phyloP scores from a whole-genome alignment of 2,888 invertebrate species.

The Plebejus melissa region DNA sequence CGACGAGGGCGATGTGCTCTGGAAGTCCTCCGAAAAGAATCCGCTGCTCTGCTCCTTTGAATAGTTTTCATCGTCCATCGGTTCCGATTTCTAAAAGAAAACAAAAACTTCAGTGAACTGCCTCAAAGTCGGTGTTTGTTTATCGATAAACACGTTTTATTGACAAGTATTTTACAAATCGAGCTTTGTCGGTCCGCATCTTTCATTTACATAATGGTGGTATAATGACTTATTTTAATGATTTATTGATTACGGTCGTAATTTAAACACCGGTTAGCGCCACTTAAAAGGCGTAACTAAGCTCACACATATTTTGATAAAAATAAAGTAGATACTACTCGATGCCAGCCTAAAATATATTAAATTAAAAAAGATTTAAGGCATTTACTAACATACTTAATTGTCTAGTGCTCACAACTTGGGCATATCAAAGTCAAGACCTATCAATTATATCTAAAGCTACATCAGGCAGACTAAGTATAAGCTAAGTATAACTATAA shows the following conservation, averaged over 20 bases:
- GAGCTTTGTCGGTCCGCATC: conserved; percentile 15
- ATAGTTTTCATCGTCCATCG: conserved; percentile 64
- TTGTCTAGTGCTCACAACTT: background rate
- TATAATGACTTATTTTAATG: conserved; percentile 25
- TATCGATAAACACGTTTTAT: conserved; percentile 19
- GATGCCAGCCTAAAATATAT: background rate
- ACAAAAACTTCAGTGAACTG: conserved; percentile 4
- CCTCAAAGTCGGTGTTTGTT: conserved; percentile 2
- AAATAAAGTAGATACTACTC: background rate
- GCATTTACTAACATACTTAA: background rate
- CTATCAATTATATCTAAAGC: no score
- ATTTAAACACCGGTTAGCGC: background rate
- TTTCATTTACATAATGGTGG: background rate
- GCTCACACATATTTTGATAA: background rate
- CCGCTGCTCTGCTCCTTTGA: conserved; percentile 80
- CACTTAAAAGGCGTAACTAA: background rate
- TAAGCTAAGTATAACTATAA: no score
- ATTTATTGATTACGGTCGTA: conserved; percentile 9
- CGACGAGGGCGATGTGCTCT: conserved; percentile 80
- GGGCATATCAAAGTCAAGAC: background rate
- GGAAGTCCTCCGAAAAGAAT: conserved; percentile 80
- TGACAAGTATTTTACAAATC: conserved; percentile 23
- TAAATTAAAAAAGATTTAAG: background rate
- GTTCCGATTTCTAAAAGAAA: conserved; percentile 79
- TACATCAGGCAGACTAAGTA: no score